Evolutionary conservation across 1,140 invertebrate genomes (phyloP).

Genomic region (Ladona fulva): DNA sequence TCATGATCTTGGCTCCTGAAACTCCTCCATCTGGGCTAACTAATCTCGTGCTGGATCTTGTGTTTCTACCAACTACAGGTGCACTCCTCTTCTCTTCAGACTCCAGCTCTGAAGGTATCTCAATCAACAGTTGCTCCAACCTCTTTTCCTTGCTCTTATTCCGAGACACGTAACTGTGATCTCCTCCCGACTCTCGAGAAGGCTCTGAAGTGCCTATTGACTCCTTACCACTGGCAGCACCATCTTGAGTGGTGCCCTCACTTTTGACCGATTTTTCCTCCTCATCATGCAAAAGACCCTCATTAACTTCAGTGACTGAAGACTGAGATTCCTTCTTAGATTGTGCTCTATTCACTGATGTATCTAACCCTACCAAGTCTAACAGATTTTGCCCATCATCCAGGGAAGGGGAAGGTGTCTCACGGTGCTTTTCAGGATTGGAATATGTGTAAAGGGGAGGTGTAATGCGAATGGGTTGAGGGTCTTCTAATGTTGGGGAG

Average conservation of each 20-base stretch:
- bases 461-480: constrained; percentile 56
- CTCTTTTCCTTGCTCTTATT: constrained; percentile 39
- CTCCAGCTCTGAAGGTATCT: constrained; percentile 54
- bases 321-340: not conserved
- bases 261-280: not conserved
- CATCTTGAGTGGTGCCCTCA: not conserved
- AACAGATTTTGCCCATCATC: constrained; percentile 14
- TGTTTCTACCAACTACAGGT: constrained; percentile 26
- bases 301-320: not conserved
- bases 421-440: constrained; percentile 54
- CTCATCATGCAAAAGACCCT: not conserved
- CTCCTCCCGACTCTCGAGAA: constrained; percentile 9
- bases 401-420: constrained; percentile 41
- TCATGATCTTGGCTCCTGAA: not conserved
- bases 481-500: constrained; percentile 48
- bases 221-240: not conserved
- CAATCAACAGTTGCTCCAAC: constrained; percentile 64
- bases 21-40: constrained; percentile 21
- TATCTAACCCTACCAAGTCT: not conserved
- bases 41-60: constrained; percentile 25
- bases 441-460: constrained; percentile 68
- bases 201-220: not conserved
- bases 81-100: constrained; percentile 19
- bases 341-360: not conserved
- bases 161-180: constrained; percentile 20